Base-by-base conservation (phyloP, 1,140 invertebrate species). In the Triops cancriformis region DNA sequence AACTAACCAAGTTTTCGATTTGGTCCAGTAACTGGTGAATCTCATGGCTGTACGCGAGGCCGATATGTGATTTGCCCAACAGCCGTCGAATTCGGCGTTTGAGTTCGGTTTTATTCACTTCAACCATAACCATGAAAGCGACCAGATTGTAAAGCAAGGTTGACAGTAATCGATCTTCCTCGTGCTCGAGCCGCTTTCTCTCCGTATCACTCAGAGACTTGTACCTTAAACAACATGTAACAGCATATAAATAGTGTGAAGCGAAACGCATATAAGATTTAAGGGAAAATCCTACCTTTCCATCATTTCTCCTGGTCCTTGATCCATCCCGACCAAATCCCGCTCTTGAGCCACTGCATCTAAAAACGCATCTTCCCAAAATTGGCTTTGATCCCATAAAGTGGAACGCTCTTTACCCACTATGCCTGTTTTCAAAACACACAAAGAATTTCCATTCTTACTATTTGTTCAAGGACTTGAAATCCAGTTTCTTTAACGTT, bases 341-440 rank as follows among this genome's bases (percentile, higher is more conserved):
- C 98, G 87, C 84, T 99, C 98, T 85, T 99, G 97, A 74, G 97
- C 97, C 0, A 99, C 98, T 0, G 97, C 96, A 86, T 99, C 98
- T 28, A 99, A 87, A 83, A 99, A 99, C 0, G 95, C 94, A 85
- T 99, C 97, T 86, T 99, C 98, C 98, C 98, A 99, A 85, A 99
- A 99, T 83, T 99, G 96, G 94, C 99, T 97, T 86, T 99, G 94
- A 85, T 99, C 97, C 97, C 98, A 99, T n/a, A 99, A 84, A 43
- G 90, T 89, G 4, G 93, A 93, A 80, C 96, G 88, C 73, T 92
- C 90, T 83, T 92, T 93, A 2, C 89, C 89, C 83, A 88, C 76
- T 45, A 86, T 81, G 43, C 85, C 51, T 64, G 23, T 23, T 11
- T 23, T 1, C 51, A 64, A 64, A 64, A 64, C 23, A 84, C 10